Percentiles rank a stretch among this genome's conserved stretches.
Evolutionary conservation across 2,113 vertebrate species (phyloP).

Genomic region (Phaethornis superciliosus): DNA sequence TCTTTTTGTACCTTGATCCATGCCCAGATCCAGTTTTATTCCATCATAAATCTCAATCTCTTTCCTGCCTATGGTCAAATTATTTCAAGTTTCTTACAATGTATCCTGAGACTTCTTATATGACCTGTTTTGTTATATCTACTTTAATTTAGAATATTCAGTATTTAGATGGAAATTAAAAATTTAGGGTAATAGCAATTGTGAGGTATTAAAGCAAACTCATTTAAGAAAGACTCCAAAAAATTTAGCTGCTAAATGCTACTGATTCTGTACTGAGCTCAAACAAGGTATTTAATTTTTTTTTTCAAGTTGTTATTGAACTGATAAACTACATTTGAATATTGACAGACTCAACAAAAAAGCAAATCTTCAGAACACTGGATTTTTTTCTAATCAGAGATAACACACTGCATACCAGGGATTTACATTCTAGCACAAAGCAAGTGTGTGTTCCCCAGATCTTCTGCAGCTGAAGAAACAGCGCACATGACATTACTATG

Average conservation of each 20-base stretch:
- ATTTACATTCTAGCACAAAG: not conserved
- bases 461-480: not conserved
- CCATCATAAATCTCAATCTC: not conserved
- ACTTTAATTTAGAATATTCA: not conserved
- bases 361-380: not conserved
- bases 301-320: not conserved
- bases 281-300: not conserved
- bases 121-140: not conserved
- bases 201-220: not conserved
- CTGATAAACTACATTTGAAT: not conserved
- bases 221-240: not conserved
- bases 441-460: not conserved
- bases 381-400: not conserved
- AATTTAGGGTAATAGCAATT: not conserved
- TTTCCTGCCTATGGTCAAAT: not conserved
- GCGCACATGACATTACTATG: not conserved
- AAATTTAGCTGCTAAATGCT: not conserved
- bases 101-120: no score
- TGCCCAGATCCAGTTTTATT: not conserved
- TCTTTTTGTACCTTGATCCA: fast-evolving
- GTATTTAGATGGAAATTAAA: fast-evolving
- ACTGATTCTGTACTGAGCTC: not conserved
- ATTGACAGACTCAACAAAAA: not conserved
- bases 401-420: not conserved
- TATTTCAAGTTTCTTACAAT: not conserved